phyloP scores from a whole-genome alignment of 2,797 vertebrate species.

The Pangasius djambal region DNA sequence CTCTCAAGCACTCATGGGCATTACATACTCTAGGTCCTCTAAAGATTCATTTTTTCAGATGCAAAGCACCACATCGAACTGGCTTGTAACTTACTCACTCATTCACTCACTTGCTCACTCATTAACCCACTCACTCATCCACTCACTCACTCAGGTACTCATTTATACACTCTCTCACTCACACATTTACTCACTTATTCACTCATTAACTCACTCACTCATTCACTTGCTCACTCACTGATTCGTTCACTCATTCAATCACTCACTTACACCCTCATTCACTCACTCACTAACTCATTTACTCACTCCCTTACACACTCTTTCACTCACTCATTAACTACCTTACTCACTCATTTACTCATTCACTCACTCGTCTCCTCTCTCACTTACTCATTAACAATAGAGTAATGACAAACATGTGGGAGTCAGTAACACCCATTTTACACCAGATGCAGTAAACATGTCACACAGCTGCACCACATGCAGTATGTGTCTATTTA shows the following conservation, averaged over 20 bases:
- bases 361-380: background rate
- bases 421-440: background rate
- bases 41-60: background rate
- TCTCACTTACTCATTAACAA: background rate
- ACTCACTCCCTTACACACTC: background rate
- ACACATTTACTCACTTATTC: too few relatives aligned
- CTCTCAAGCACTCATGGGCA: background rate
- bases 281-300: background rate
- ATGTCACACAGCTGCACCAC: background rate
- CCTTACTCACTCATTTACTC: background rate
- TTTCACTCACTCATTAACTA: background rate
- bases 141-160: background rate
- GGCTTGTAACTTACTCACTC: background rate
- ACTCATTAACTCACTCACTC: background rate
- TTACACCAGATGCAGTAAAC: background rate
- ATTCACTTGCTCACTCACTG: too few relatives aligned
- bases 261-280: background rate
- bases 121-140: too few relatives aligned
- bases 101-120: too few relatives aligned
- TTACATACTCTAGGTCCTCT: background rate
- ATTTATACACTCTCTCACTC: background rate
- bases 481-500: background rate
- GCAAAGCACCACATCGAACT: background rate
- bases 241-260: background rate
- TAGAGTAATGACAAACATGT: background rate